phyloP scores from a whole-genome alignment of 64 coral and sea anemone genomes.

The Montipora foliosa region DNA sequence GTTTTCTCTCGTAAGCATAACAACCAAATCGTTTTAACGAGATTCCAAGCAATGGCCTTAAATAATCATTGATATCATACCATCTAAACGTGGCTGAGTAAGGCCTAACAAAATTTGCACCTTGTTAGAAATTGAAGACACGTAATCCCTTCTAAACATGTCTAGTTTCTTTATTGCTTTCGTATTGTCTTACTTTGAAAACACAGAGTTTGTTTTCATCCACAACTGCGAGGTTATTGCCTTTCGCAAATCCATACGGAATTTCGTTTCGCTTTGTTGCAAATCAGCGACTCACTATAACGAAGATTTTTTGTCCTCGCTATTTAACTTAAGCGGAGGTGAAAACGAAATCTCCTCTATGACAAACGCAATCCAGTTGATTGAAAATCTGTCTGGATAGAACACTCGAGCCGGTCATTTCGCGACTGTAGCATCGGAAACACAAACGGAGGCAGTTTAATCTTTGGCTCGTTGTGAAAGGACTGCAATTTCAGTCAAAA shows the following conservation, averaged over 20 bases:
- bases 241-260: neutral
- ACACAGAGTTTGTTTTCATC: neutral
- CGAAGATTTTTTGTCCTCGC: neutral
- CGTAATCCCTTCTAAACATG: neutral
- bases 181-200: neutral
- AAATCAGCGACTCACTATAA: neutral
- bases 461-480: neutral
- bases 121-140: neutral
- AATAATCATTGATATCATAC: neutral
- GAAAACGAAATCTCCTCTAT: neutral
- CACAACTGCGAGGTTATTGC: neutral
- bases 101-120: neutral
- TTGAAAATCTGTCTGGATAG: neutral
- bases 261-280: neutral
- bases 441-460: too few relatives aligned
- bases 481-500: neutral
- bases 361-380: neutral
- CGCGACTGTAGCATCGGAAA: neutral
- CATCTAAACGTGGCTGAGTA: neutral
- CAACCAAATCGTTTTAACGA: neutral
- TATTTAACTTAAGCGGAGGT: neutral
- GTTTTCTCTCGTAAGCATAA: neutral
- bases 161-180: neutral
- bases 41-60: neutral
- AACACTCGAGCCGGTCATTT: neutral